phyloP scores from a whole-genome alignment of 2,888 invertebrate genomes.

The Diarsia brunnea region DNA sequence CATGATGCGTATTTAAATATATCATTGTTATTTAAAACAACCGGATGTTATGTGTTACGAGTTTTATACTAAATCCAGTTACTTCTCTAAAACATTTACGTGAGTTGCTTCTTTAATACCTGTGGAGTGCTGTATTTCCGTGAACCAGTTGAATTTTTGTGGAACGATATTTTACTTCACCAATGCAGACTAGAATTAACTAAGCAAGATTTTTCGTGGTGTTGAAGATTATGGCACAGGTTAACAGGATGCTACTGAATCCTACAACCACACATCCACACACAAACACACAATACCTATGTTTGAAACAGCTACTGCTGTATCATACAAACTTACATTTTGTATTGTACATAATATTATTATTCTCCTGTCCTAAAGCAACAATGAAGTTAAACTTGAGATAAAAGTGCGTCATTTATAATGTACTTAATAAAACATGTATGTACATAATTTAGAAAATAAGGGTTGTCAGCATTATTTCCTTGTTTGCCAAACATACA shows the following conservation, averaged over 20 bases:
- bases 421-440: constrained; percentile 20
- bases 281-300: too few relatives aligned
- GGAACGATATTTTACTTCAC: not conserved
- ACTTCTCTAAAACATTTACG: constrained; percentile 26
- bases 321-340: not conserved
- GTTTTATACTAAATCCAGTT: constrained; percentile 40
- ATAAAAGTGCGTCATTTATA: constrained; percentile 38
- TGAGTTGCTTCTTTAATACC: constrained; percentile 31
- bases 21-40: constrained; percentile 10
- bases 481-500: constrained; percentile 42
- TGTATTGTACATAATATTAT: not conserved
- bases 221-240: too few relatives aligned
- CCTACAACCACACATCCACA: too few relatives aligned
- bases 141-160: not conserved
- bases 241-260: too few relatives aligned
- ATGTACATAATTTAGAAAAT: constrained; percentile 29
- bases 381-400: constrained; percentile 26
- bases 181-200: too few relatives aligned
- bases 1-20: constrained; percentile 6
- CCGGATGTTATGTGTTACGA: constrained; percentile 32
- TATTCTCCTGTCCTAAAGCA: constrained; percentile 16
- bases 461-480: constrained; percentile 59
- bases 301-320: too few relatives aligned
- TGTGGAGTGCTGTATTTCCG: not conserved
- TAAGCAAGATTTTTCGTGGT: too few relatives aligned